Base-by-base conservation (phyloP, 2,797 vertebrate genomes). In the Sebastes trivittatus region DNA sequence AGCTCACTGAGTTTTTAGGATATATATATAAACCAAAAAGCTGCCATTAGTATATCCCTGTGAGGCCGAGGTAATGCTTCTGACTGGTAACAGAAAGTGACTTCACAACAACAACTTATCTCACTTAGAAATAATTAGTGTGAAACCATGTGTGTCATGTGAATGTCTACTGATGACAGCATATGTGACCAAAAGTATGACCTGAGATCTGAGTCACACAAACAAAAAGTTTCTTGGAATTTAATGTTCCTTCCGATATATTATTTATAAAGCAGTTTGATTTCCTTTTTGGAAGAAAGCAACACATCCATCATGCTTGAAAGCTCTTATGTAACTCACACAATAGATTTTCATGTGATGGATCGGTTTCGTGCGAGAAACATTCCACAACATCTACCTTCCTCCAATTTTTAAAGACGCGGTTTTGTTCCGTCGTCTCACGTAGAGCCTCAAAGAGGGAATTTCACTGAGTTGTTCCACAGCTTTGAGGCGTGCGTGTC, bases 391-490 rank as follows among this genome's bases (percentile, higher is more conserved):
- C 27, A 73, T 69, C 20, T 11, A 32, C 62, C 29, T 54, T 66
- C 11, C 49, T 72, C 25, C 9, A 10, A 22, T 11, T 20, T 54
- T 30, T 59, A 59, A 75, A 36, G 36, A 16, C 38, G 64, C 25
- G 1, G 77, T 65, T 78, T n/a, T 20, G 22, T 11, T 30, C 7
- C 64, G 13, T 64, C 18, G 54, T n/a, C 11, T 29, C 14, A 13
- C 16, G 61, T 1, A 30, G 10, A 72, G 20, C 6, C 14, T 7
- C 0, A 29, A 30, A 55, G 20, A 14, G 25, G 56, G 63, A 60
- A 29, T 55, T 81, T 63, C 4, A 1, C 42, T 4, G 64, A 3
- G 75, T 87, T 90, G 78, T 81, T 56, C 1, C 1, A 11, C 22
- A 11, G 56, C 7, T 36, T 32, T 27, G 5, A 36, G 42, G 14